Conservation (phyloP, 2,113 vertebrate species). For the Antigone vipio region DNA sequence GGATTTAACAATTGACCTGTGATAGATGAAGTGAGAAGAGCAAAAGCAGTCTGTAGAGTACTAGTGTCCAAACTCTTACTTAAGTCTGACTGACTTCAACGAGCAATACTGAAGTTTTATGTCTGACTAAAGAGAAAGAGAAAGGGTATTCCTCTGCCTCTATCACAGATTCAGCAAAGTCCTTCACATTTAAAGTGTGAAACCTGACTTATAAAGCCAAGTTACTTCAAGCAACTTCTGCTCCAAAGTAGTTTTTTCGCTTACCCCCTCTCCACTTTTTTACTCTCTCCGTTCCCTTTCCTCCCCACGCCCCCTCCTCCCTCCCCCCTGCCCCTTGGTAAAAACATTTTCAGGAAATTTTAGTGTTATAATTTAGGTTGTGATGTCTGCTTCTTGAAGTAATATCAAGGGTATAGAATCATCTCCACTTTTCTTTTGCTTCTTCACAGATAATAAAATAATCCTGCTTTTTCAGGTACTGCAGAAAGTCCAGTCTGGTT, state of each 20-base stretch:
- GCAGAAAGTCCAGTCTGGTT: not conserved
- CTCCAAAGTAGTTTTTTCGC: not conserved
- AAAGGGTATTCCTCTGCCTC: not conserved
- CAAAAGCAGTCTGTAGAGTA: not conserved
- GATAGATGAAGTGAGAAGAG: constrained; percentile 54
- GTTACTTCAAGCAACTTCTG: not conserved
- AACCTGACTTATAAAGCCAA: not conserved
- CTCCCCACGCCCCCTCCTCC: too few relatives aligned
- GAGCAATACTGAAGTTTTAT: not conserved
- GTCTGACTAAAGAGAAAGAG: not conserved
- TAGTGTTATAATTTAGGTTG: not conserved
- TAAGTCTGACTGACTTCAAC: not conserved
- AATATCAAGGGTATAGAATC: not conserved
- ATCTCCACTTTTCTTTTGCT: not conserved
- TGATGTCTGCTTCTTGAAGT: not conserved
- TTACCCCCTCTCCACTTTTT: not conserved
- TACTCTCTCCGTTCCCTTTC: not conserved
- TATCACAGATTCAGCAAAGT: not conserved
- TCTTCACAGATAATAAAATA: not conserved
- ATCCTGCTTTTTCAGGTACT: not conserved
- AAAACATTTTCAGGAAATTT: not conserved
- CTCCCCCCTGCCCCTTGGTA: too few relatives aligned
- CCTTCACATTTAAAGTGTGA: not conserved
- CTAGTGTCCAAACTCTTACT: not conserved
- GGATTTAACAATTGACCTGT: constrained; percentile 41